A percentile compares a stretch with the other conserved stretches of the same genome.
These are phyloP conservation scores for Pseudachorutes palmiensis DNA, from an alignment of 1,140 invertebrate genomes.

Conservation along the genomic window DNA sequence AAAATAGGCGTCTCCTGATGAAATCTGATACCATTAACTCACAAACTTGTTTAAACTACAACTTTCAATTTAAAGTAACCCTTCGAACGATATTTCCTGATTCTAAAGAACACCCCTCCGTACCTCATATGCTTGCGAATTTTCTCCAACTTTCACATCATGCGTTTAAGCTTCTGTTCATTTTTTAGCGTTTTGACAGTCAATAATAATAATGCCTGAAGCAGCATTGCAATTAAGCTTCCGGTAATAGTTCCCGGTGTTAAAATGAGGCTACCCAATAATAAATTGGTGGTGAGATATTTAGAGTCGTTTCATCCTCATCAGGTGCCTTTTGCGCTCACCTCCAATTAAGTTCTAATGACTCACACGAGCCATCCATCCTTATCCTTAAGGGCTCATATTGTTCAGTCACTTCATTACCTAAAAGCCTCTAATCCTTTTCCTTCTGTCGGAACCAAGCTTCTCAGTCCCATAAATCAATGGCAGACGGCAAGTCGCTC, in stretches of 20 bases:
- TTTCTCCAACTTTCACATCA: background rate
- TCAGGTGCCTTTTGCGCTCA: background rate
- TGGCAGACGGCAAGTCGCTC: background rate
- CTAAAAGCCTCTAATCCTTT: background rate
- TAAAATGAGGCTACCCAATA: background rate
- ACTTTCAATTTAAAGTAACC: background rate
- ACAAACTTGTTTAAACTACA: background rate
- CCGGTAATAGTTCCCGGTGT: background rate
- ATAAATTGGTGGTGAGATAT: background rate
- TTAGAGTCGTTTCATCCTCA: background rate
- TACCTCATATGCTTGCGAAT: background rate
- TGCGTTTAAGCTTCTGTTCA: background rate
- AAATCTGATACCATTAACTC: background rate
- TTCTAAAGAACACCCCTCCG: background rate
- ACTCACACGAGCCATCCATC: background rate
- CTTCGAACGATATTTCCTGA: background rate
- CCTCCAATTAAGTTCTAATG: background rate
- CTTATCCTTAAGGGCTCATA: no score
- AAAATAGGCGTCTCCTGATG: background rate
- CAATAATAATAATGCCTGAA: background rate
- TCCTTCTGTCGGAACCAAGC: background rate
- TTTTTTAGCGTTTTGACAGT: background rate
- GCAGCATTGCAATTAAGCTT: background rate
- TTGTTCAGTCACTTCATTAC: background rate
- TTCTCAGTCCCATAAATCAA: background rate